phyloP scores from a whole-genome alignment of 2,797 vertebrate genomes.

The Enteromius anoplus region DNA sequence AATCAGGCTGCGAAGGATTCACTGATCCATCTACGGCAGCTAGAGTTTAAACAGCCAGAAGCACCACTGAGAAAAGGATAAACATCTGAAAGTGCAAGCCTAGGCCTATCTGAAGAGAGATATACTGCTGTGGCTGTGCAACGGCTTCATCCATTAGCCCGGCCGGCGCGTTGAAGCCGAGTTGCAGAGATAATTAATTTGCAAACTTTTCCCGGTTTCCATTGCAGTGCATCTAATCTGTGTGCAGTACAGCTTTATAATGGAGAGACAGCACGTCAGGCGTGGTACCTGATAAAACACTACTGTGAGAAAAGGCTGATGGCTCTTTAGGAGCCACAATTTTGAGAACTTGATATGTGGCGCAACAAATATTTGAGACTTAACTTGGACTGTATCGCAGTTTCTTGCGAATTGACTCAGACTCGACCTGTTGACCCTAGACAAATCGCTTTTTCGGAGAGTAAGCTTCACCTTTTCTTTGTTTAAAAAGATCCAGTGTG shows the following conservation, averaged over 20 bases:
- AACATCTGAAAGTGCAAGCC: constrained; percentile 47
- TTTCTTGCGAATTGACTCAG: neutral
- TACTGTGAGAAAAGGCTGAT: constrained; percentile 14
- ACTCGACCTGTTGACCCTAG: neutral
- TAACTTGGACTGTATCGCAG: neutral
- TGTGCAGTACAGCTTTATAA: constrained; percentile 18
- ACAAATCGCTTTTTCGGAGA: neutral
- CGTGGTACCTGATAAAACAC: constrained; percentile 20
- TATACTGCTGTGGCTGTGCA: constrained; percentile 34
- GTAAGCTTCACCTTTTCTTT: constrained; percentile 2
- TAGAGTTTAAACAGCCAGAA: constrained; percentile 49
- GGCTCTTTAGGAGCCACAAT: neutral
- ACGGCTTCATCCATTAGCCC: constrained; percentile 36
- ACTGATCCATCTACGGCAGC: constrained; percentile 33
- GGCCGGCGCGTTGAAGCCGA: neutral
- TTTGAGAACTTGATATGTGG: neutral
- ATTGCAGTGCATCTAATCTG: constrained; percentile 34
- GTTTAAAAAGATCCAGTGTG: constrained; percentile 2
- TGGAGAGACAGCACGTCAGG: neutral
- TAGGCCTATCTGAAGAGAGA: constrained; percentile 41
- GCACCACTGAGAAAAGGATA: constrained; percentile 44
- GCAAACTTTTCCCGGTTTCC: constrained; percentile 27
- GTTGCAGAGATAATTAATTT: constrained; percentile 40
- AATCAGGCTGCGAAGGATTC: constrained; percentile 31
- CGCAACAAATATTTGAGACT: constrained; percentile 7